These are phyloP conservation scores for Nerophis lumbriciformis DNA, from an alignment of 2,113 vertebrate genomes.

Conservation along the genomic window DNA sequence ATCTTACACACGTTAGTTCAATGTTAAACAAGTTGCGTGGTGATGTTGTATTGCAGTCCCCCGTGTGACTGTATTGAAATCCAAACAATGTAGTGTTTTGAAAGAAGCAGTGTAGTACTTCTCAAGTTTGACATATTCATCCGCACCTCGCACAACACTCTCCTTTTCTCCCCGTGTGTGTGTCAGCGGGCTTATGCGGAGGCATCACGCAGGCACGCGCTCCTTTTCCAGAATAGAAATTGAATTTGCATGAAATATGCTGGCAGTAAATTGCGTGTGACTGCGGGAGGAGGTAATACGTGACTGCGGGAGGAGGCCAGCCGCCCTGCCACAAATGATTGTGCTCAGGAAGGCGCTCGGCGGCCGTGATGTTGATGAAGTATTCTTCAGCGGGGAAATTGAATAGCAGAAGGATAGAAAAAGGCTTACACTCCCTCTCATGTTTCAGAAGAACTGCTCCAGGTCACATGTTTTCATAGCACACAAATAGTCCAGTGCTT, in stretches of 20 bases:
- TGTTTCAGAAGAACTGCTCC: slow-evolving; percentile 25
- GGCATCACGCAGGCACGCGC: slow-evolving; percentile 53
- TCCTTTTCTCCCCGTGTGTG: slow-evolving; percentile 61
- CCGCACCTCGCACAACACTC: slow-evolving; percentile 54
- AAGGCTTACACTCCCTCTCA: slow-evolving; percentile 37
- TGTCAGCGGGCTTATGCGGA: slow-evolving; percentile 66
- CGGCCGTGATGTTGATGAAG: slow-evolving; percentile 69
- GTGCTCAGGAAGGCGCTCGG: slow-evolving; percentile 61
- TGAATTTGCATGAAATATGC: slow-evolving; percentile 80
- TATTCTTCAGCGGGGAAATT: slow-evolving; percentile 68
- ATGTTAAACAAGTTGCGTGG: too few relatives aligned
- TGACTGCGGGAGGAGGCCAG: slow-evolving; percentile 70
- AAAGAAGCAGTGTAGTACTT: too few relatives aligned
- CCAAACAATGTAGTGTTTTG: slow-evolving; percentile 31
- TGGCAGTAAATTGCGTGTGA: slow-evolving; percentile 73
- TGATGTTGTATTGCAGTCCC: too few relatives aligned
- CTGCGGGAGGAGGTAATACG: slow-evolving; percentile 70
- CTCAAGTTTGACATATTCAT: slow-evolving; percentile 31
- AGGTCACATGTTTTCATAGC: slow-evolving; percentile 29
- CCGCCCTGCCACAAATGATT: slow-evolving; percentile 69
- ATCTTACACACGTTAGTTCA: too few relatives aligned
- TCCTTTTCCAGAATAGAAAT: slow-evolving; percentile 71
- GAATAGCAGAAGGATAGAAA: slow-evolving; percentile 56
- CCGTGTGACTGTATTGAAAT: slow-evolving; percentile 16
- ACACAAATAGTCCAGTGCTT: slow-evolving; percentile 24